Percentiles rank a stretch among this genome's conserved stretches.
Conservation (phyloP, 2,113 vertebrate species). For the Andinoacara biseriatus region DNA sequence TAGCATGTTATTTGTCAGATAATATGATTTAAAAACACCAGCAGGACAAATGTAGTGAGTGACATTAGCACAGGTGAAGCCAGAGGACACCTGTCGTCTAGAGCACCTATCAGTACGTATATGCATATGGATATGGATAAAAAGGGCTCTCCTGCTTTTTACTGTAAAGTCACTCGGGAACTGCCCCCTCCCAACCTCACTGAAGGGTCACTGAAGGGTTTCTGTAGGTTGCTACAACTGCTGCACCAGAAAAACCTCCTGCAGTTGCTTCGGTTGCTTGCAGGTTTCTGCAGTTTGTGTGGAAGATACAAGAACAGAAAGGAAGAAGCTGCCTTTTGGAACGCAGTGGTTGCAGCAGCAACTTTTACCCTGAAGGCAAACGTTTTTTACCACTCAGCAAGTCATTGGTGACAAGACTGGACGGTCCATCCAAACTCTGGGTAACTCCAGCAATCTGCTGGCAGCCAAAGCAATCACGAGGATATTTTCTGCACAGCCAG, state of each 20-base stretch:
- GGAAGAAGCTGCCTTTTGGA: neutral
- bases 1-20: neutral
- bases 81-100: neutral
- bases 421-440: neutral
- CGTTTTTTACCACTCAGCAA: neutral
- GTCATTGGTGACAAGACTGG: neutral
- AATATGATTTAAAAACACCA: accelerated
- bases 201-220: too few relatives aligned
- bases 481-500: neutral
- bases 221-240: neutral
- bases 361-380: neutral
- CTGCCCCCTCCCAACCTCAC: neutral
- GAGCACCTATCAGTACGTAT: neutral
- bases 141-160: neutral
- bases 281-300: neutral
- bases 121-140: neutral
- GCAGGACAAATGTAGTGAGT: neutral
- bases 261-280: neutral
- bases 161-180: too few relatives aligned
- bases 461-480: accelerated
- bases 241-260: accelerated
- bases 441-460: accelerated
- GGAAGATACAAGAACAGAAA: too few relatives aligned
- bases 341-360: neutral
- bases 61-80: neutral